These are phyloP conservation scores for Grallaria varia DNA, from an alignment of 2,113 vertebrate genomes.

Conservation along the genomic window DNA sequence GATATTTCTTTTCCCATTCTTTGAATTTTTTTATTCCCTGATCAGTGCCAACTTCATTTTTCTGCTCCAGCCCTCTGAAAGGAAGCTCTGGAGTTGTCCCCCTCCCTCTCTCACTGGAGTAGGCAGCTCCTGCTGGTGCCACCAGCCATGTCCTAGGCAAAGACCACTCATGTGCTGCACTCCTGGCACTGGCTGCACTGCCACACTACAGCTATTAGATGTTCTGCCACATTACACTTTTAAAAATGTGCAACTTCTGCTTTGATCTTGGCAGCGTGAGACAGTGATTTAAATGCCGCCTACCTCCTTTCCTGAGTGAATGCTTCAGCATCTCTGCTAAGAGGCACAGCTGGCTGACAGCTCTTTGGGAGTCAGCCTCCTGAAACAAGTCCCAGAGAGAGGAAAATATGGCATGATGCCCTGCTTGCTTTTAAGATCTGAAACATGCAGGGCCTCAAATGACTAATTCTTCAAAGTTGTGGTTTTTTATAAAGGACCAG, in stretches of 20 bases:
- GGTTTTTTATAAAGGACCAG: not conserved
- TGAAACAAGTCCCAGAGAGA: slow-evolving; percentile 53
- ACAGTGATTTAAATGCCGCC: slow-evolving; percentile 57
- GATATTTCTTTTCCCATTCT: not conserved
- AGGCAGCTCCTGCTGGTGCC: slow-evolving; percentile 1
- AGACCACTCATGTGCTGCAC: not conserved
- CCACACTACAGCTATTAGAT: not conserved
- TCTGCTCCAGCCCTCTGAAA: slow-evolving; percentile 3
- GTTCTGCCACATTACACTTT: slow-evolving; percentile 6
- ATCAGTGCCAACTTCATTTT: not conserved
- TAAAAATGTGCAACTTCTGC: slow-evolving; percentile 2
- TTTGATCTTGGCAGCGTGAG: slow-evolving; percentile 47
- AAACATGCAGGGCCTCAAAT: slow-evolving; percentile 6
- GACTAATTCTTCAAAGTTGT: not conserved
- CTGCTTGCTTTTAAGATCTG: slow-evolving; percentile 46
- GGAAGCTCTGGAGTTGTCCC: not conserved
- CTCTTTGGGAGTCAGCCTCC: slow-evolving; percentile 17
- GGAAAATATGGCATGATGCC: slow-evolving; percentile 22
- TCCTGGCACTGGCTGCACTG: not conserved
- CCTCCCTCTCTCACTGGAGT: not conserved
- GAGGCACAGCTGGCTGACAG: slow-evolving; percentile 54
- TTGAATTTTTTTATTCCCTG: not conserved
- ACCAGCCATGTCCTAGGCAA: not conserved
- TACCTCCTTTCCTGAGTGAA: slow-evolving; percentile 42
- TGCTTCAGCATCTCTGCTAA: slow-evolving; percentile 33